phyloP scores from a whole-genome alignment of 2,113 vertebrate species.

The Lota lota region DNA sequence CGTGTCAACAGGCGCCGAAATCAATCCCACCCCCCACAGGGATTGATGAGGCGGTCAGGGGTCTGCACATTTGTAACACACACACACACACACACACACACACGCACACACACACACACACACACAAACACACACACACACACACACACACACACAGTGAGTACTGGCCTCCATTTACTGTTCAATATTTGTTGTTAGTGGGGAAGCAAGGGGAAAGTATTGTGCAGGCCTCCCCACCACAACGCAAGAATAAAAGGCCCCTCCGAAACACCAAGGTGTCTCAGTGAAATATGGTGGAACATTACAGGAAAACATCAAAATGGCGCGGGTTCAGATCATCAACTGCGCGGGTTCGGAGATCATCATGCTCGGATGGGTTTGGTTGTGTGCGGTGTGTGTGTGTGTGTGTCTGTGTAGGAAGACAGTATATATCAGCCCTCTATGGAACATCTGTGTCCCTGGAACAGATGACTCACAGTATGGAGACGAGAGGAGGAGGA shows the following conservation, averaged over 20 bases:
- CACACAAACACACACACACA: conserved; percentile 1
- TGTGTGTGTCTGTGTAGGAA: conserved; percentile 4
- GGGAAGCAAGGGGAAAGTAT: too few relatives aligned
- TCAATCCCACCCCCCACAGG: conserved; percentile 14
- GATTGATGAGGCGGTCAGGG: conserved; percentile 9
- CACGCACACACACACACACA: neutral
- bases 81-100: neutral
- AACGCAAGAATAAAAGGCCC: too few relatives aligned
- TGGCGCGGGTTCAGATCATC: too few relatives aligned
- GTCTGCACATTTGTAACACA: neutral
- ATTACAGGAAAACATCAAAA: too few relatives aligned
- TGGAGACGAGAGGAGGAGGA: conserved; percentile 24
- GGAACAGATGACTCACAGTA: conserved; percentile 57
- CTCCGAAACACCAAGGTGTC: too few relatives aligned
- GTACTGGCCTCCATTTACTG: conserved; percentile 11
- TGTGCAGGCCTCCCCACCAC: too few relatives aligned
- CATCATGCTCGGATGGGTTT: too few relatives aligned
- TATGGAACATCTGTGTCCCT: conserved; percentile 43
- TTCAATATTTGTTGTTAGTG: neutral
- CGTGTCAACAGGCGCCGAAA: conserved; percentile 7
- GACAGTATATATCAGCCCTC: conserved; percentile 42
- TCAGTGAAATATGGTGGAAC: too few relatives aligned
- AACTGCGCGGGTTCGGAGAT: too few relatives aligned
- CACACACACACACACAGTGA: neutral
- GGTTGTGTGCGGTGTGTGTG: too few relatives aligned